A percentile compares a stretch with the other conserved stretches of the same genome.
Conservation (phyloP, 2,113 vertebrate species). For the Syrmaticus mikado region DNA sequence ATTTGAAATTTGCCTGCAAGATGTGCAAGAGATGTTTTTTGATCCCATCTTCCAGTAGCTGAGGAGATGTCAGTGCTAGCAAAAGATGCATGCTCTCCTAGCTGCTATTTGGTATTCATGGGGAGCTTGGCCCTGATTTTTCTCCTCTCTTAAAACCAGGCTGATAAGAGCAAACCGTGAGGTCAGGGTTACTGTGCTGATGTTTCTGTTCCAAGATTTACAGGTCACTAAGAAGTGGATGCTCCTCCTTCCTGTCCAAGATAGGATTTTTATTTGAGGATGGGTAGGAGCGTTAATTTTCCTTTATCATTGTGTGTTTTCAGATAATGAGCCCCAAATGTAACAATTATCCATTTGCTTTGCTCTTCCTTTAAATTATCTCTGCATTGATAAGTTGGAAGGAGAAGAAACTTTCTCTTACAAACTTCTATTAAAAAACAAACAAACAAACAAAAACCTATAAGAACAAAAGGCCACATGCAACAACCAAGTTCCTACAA, state of each 20-base stretch:
- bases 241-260: fast-evolving
- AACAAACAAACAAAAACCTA: not conserved
- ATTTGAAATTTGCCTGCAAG: fast-evolving
- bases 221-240: not conserved
- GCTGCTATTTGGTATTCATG: not conserved
- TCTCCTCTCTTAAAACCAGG: not conserved
- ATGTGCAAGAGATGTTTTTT: not conserved
- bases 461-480: not conserved
- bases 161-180: not conserved
- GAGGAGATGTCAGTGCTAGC: not conserved
- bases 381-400: not conserved
- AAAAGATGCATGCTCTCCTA: not conserved
- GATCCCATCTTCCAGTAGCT: fast-evolving
- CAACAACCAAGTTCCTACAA: not conserved
- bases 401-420: not conserved
- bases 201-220: not conserved
- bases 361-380: not conserved
- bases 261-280: not conserved
- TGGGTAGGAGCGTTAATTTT: not conserved
- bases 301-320: not conserved
- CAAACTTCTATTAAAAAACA: not conserved
- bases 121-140: not conserved
- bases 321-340: not conserved
- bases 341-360: not conserved
- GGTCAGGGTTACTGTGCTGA: not conserved